Percentiles rank a stretch among this genome's conserved stretches.
These are phyloP conservation scores for Lomographa bimaculata DNA, from an alignment of 2,888 invertebrate species.

Conservation along the genomic window DNA sequence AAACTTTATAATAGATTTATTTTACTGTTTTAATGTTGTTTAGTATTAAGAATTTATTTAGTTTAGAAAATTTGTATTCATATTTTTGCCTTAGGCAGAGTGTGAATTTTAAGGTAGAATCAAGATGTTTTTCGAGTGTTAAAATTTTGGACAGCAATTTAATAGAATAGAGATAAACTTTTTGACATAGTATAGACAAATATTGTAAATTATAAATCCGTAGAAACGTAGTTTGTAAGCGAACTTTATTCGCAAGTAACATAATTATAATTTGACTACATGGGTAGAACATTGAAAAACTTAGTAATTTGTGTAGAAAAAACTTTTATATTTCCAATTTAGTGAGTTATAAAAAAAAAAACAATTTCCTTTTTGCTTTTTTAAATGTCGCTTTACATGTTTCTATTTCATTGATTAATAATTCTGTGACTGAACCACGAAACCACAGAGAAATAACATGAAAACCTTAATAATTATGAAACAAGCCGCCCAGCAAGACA, in stretches of 20 bases:
- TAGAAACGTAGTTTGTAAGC: constrained; percentile 66
- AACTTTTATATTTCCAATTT: constrained; percentile 47
- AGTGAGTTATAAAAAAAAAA: constrained; percentile 57
- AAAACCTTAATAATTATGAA: too few species aligned
- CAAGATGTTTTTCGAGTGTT: constrained; percentile 38
- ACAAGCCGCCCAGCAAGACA: too few species aligned
- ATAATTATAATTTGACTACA: constrained; percentile 61
- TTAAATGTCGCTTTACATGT: constrained; percentile 75
- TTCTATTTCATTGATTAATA: constrained; percentile 35
- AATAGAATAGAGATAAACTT: constrained; percentile 48
- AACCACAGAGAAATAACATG: too few species aligned
- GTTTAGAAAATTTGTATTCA: constrained; percentile 45
- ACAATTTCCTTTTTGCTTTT: constrained; percentile 64
- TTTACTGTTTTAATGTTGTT: constrained; percentile 62
- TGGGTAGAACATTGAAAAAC: constrained; percentile 52
- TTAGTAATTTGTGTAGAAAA: constrained; percentile 57
- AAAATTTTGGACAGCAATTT: constrained; percentile 25
- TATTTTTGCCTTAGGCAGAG: constrained; percentile 65
- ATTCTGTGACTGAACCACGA: constrained; percentile 75
- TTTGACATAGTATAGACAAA: constrained; percentile 61
- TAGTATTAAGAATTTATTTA: constrained; percentile 62
- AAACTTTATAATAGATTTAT: constrained; percentile 64
- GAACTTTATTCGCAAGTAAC: constrained; percentile 54
- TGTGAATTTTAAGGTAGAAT: constrained; percentile 35
- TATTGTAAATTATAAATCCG: constrained; percentile 49